Percentiles rank a stretch among this genome's conserved stretches.
phyloP scores from a whole-genome alignment of 92 coral and sea anemone genomes.

The Muricea muricata region DNA sequence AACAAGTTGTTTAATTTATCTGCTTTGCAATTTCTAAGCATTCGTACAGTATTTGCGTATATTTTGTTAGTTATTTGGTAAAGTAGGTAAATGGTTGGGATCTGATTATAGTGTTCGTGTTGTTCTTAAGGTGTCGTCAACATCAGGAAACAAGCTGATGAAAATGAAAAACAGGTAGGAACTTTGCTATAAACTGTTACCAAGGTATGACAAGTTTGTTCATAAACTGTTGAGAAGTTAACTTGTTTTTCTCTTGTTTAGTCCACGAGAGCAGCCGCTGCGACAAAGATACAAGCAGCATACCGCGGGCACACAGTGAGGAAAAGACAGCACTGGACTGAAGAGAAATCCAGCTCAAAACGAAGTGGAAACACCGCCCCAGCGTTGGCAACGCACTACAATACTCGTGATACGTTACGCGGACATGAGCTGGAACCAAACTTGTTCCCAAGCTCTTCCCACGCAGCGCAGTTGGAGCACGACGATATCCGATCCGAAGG shows the following conservation, averaged over 20 bases:
- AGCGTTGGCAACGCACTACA: background rate
- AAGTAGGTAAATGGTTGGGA: background rate
- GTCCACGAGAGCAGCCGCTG: slow-evolving; percentile 80
- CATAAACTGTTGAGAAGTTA: background rate
- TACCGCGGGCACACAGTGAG: slow-evolving; percentile 96
- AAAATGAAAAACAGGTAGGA: slow-evolving; percentile 88
- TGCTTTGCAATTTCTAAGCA: too few species aligned
- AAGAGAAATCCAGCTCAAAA: background rate
- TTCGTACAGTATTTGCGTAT: too few species aligned
- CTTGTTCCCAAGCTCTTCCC: background rate
- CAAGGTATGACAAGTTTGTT: too few species aligned
- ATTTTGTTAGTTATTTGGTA: too few species aligned
- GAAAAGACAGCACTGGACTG: slow-evolving; percentile 85
- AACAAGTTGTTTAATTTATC: too few species aligned
- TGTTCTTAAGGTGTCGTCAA: slow-evolving; percentile 76
- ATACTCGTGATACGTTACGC: slow-evolving; percentile 6
- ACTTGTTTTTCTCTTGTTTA: slow-evolving; percentile 19
- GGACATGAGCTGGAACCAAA: background rate
- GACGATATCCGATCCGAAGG: too few species aligned
- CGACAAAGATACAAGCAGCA: slow-evolving; percentile 94
- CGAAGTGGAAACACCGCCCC: background rate
- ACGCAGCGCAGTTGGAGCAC: background rate
- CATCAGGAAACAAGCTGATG: slow-evolving; percentile 89
- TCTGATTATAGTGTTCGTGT: background rate
- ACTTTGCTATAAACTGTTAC: too few species aligned